phyloP scores from a whole-genome alignment of 2,113 vertebrate species.

The Theristicus caerulescens region DNA sequence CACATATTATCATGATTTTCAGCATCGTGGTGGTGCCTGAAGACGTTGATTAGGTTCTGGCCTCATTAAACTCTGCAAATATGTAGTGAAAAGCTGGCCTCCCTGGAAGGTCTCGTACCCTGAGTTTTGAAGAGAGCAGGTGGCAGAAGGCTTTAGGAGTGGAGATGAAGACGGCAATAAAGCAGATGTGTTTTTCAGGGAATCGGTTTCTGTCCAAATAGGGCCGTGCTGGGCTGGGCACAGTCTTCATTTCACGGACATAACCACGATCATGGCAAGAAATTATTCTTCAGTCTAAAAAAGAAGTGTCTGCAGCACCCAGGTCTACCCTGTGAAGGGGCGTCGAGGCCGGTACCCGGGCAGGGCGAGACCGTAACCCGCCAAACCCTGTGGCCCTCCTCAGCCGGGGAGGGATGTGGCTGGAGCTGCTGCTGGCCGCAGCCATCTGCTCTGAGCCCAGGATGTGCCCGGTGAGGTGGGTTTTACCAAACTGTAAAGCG shows the following conservation, averaged over 20 bases:
- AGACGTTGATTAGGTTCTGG: background rate
- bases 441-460: background rate
- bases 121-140: background rate
- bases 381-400: background rate
- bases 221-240: background rate
- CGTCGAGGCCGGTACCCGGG: rapidly evolving
- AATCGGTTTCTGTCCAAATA: background rate
- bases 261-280: rapidly evolving
- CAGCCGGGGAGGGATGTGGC: background rate
- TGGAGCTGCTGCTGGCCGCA: background rate
- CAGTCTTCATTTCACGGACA: background rate
- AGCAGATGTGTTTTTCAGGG: background rate
- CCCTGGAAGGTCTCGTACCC: background rate
- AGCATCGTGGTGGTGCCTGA: background rate
- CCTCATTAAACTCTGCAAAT: background rate
- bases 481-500: rapidly evolving
- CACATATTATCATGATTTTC: rapidly evolving
- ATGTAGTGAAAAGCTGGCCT: background rate
- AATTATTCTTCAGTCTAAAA: background rate
- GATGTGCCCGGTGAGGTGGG: rapidly evolving
- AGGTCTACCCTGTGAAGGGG: no score
- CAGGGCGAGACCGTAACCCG: background rate
- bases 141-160: background rate
- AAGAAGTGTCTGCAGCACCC: background rate
- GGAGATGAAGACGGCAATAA: background rate